phyloP scores from a whole-genome alignment of 1,140 invertebrate genomes.

The Zeugodacus cucurbitae region DNA sequence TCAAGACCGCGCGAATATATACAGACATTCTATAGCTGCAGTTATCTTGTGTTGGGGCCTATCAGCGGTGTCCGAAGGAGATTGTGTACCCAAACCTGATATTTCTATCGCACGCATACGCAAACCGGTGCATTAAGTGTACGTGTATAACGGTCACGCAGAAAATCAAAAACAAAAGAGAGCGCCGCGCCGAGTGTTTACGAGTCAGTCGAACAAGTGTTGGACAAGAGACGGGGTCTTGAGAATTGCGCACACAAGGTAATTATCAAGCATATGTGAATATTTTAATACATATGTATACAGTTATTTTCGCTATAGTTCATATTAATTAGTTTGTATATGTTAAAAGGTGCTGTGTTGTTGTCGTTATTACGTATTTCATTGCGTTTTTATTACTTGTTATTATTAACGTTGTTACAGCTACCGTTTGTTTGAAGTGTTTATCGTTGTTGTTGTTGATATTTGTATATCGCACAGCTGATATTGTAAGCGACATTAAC shows the following conservation, averaged over 20 bases:
- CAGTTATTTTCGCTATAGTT: not conserved
- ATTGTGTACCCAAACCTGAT: not conserved
- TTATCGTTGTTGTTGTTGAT: not conserved
- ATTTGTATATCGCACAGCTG: not conserved
- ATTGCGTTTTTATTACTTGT: not conserved
- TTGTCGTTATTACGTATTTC: not conserved
- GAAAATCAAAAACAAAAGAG: not conserved
- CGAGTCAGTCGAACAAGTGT: not conserved
- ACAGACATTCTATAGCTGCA: not conserved
- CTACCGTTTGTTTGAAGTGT: not conserved
- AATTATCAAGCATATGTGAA: constrained; percentile 12
- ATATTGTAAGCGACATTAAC: not conserved
- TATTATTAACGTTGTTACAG: not conserved
- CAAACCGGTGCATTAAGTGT: not conserved
- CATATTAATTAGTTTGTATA: not conserved
- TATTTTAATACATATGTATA: not conserved
- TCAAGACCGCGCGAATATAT: not conserved
- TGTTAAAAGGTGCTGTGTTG: not conserved
- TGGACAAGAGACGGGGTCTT: not conserved
- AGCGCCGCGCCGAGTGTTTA: not conserved
- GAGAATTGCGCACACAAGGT: constrained; percentile 6
- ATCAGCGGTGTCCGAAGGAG: not conserved
- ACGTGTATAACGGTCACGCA: not conserved
- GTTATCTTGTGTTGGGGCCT: not conserved
- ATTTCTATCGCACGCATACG: not conserved